Base-by-base conservation (phyloP, 1,140 invertebrate genomes). In the Globodera ellingtonae region DNA sequence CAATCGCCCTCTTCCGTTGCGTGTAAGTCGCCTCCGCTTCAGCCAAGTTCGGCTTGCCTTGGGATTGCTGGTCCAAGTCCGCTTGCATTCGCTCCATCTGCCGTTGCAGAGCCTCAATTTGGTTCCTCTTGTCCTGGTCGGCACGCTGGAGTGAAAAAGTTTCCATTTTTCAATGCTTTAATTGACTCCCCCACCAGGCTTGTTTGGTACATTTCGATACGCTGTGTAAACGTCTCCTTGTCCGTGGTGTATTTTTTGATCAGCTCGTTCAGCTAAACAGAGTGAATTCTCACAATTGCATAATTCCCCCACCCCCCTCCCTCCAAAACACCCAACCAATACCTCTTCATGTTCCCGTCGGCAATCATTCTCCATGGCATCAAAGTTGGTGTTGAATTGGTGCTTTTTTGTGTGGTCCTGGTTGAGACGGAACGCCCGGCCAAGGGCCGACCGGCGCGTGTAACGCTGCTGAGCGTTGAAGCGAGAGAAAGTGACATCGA, bases 31-130 rank as follows among this genome's bases (percentile, higher is more conserved):
- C 65, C 47, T 74, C 47, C 8, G 72, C 86, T 18, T 66, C 71
- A 7, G 75, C 69, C 6, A 86, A 59, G 75, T 86, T 74, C 9
- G 85, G 82, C 72, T 78, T 84, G 9, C 79, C 66, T 0, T 72
- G 24, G 7, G 44, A 13, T 24, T n/a, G 71, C 50, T 81, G 10
- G 46, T 81, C 50, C 21, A 80, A 71, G 44, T 59, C 69, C 24
- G 46, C 21, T 6, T 46, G 15, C 21, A 15, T 56, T 21, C 72
- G 56, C 18, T 59, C 52, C 52, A 59, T 48, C 9, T 79, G 18
- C 44, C 66, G 24, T 46, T n/a, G 56, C 48, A 72, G 46, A 15
- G 44, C 21, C 5, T 79, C 24, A 48, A 80, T 48, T 62, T 67
- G 44, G 24, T 79, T 56, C 21, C 15, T 52, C n/a, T 80, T 80